Base-by-base conservation (phyloP, 2,888 invertebrate species). In the Melieria omissa region DNA sequence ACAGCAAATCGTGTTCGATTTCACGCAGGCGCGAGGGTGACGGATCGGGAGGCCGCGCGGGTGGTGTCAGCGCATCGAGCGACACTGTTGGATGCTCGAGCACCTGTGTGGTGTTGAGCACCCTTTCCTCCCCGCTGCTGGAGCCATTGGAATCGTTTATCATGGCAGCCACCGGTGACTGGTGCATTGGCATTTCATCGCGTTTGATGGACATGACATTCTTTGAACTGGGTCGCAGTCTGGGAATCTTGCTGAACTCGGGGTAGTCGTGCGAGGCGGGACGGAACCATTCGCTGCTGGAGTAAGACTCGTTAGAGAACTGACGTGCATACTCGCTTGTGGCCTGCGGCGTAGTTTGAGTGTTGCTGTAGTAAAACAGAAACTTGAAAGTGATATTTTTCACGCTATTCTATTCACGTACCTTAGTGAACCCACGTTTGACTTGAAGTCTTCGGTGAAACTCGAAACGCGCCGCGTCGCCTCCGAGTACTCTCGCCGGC, bases 161-260 rank as follows among this genome's bases (percentile, higher is more conserved):
- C 81, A 87, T 83, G 8, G 84, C 83, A n/a, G 86, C 85, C 16
- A 87, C 79, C 1, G 86, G 86, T 2, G 86, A 86, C 12, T 81
- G 80, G 0, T 81, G 80, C 71, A 84, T 80, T 9, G 79, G 78
- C 79, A 82, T 79, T 74, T 85, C 85, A n/a, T 83, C 82, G 9
- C 83, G 80, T 47, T 86, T 86, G 57, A 86, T 86, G n/a, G 84
- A 86, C 80, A 86, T 84, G 8, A 86, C 80, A 78, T 86, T 86
- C 65, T 86, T 86, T 0, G 86, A 86, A 68, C 86, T 86, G 8
- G 87, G 87, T 3, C 86, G 80, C 49, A 86, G 74, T 72, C 83
- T 83, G 47, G 86, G 86, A 75, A 86, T 86, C 76, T 85, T 85
- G 65, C 82, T 85, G 71, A 86, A 87, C 74, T 86, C 86, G 3